Evolutionary conservation across 2,888 invertebrate species (phyloP), one percentile per base, ranked within the genome.

Genomic region (Steinernema scapterisci): DNA sequence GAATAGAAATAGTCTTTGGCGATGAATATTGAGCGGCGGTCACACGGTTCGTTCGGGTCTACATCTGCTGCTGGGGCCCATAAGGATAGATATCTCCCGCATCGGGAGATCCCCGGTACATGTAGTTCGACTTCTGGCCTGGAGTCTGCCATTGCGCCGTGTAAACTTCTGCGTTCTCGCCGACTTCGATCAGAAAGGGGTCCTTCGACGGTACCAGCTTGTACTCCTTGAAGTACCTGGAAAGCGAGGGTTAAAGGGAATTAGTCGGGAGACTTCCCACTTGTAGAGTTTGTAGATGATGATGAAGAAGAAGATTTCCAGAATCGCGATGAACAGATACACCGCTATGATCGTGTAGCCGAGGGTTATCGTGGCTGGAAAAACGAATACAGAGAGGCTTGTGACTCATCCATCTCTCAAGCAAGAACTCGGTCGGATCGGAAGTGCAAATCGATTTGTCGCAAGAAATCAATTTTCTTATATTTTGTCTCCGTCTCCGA

Each of bases 211-310:
- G 78, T 45, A 86, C 79, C 52, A 78, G 77, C 75, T 84, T 82
- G 82, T 85, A 85, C 76, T 81, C 80, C 70, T 80, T 82, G 46
- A 86, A 76, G 75, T 86, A 84, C 75, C 86, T 86, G 76, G 21
- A 83, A 75, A 27, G 44, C 21, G 46, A 16, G 44, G 27, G 7
- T 13, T 11, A 23, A 3, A 23, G 7, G 0, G 74, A 25, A 73
- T 25, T 19, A 46, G 51, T 2, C 46, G 27, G 45, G 25, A 7
- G 27, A 19, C 56, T 38, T 38, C 38, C 19, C 70, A 86, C 86
- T 82, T 85, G 83, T 86, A 86, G 13, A 86, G 82, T 44, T 84
- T 82, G 76, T 82, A 86, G 56, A 87, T 82, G 75, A 86, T 86
- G 79, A 84, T 86, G 51, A 86, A 78, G 83, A 86, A 86, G 84